Evolutionary conservation across 1,140 invertebrate species (phyloP), one percentile per base, ranked within the genome.

Genomic region (Kradibia gibbosae): DNA sequence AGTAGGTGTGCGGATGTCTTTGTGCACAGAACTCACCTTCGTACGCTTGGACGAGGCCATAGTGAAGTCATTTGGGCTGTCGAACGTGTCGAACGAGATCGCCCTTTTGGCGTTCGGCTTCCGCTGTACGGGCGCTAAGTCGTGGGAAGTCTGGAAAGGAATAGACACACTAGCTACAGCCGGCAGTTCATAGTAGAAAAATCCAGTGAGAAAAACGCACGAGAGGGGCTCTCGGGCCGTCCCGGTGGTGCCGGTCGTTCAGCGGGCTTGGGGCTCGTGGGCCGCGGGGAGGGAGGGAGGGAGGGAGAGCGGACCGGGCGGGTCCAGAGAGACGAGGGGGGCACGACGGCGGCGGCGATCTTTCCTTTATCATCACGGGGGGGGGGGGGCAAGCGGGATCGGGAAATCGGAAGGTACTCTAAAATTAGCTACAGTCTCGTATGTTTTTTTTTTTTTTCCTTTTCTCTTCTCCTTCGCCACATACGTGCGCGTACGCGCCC

Each of bases 131-230:
- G 89, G 88, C 86, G 83, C 85, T 86, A 89, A 90, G 86, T 91
- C 89, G 89, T 91, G 88, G 87, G 90, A 85, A 85, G 85, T 91
- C 91, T 91, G 90, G 91, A 91, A 91, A 91, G 91, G 90, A 82
- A 91, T 91, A 91, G 91, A 91, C 91, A 90, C 91, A 91, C 91
- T 91, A 91, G 90, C 91, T 91, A 91, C 91, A 91, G 91, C 91
- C 91, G 90, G 90, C 87, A 87, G 87, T 88, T 85, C 25, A 65
- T 53, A 72, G 78, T 75, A 76, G 79, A 83, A 81, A 83, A 81
- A 81, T 48, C 65, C 31, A 39, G 62, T 72, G 62, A 39, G 62
- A 80, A 48, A 48, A 48, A 48, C 45, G 45, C 45, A 20, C 50
- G 50, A 53, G 15, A 53, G 20, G 15, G 15, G 50, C n/a, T n/a